Base-by-base conservation (phyloP, 2,797 vertebrate genomes). In the Alca torda region DNA sequence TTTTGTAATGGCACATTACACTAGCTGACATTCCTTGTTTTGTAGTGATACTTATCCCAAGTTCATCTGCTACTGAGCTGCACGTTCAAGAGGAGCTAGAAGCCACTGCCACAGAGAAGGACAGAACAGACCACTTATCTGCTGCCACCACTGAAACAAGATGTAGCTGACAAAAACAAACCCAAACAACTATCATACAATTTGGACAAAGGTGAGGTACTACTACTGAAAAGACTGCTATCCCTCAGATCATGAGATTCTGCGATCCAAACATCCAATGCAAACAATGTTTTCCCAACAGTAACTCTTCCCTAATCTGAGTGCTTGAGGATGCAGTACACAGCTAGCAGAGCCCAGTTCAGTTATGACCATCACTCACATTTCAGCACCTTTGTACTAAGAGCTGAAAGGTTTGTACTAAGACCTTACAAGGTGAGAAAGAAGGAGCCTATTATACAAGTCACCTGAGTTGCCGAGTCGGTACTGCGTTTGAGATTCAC, bases 231-330 rank as follows among this genome's bases (percentile, higher is more conserved):
- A 50, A 88, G 19, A 19, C 21, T 70, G 28, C 12, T 31, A 7
- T 16, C 35, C 39, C 39, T 61, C 51, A 68, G 33, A 28, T 50
- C 11, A 63, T 5, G 13, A n/a, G 19, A 65, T 50, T 56, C n/a
- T 56, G 30, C 2, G 1, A 75, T 43, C 8, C 35, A 93, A 30
- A 37, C 3, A 78, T 28, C 11, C 23, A 70, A 11, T 0, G 1
- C 6, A 63, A 77, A 84, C 23, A 41, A 8, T 5, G 11, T 31
- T 33, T 41, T 61, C 23, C 17, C 73, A 89, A 77, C 0, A 90
- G 76, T 41, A 92, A 41, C n/a, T 94, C 46, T 21, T 69, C 31
- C 56, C 41, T 43, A 19, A 35, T 16, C n/a, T 9, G 9, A 80
- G 37, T 19, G 25, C 7, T 53, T 57, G 14, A 65, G 56, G n/a